Evolutionary conservation across 2,113 vertebrate genomes (phyloP).

Genomic region (Propithecus coquereli): DNA sequence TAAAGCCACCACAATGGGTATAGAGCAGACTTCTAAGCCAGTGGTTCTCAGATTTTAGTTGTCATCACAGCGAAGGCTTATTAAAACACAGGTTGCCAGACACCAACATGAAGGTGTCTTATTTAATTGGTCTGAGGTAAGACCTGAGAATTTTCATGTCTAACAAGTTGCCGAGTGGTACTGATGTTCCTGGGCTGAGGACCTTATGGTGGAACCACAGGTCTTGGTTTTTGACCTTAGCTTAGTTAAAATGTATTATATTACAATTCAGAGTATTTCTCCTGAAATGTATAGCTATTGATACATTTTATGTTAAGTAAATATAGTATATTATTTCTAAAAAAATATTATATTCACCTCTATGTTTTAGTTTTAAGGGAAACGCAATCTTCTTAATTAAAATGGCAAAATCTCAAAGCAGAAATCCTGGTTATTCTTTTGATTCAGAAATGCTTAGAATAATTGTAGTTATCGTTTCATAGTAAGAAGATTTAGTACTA

Average conservation of each 20-base stretch:
- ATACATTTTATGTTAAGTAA: background rate
- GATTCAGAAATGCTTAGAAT: background rate
- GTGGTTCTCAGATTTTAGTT: background rate
- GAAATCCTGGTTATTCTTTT: slow-evolving; percentile 7
- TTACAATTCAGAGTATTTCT: background rate
- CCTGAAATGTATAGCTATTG: background rate
- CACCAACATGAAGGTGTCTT: background rate
- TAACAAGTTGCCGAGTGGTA: background rate
- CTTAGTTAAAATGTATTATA: background rate
- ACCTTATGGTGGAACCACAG: background rate
- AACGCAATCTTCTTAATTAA: slow-evolving; percentile 5
- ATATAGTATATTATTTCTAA: background rate
- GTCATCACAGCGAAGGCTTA: background rate
- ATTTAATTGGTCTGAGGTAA: background rate
- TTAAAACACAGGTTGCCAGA: background rate
- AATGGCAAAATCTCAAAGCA: slow-evolving; percentile 11
- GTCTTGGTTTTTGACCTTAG: background rate
- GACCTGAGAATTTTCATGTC: background rate
- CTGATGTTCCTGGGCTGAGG: background rate
- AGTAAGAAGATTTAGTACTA: background rate
- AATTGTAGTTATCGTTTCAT: background rate
- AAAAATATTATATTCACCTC: background rate
- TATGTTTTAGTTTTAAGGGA: slow-evolving; percentile 20
- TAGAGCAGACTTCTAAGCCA: background rate
- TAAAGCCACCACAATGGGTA: background rate